A percentile compares a stretch with the other conserved stretches of the same genome.
phyloP scores from a whole-genome alignment of 2,797 vertebrate genomes.

The Leptodactylus fallax region DNA sequence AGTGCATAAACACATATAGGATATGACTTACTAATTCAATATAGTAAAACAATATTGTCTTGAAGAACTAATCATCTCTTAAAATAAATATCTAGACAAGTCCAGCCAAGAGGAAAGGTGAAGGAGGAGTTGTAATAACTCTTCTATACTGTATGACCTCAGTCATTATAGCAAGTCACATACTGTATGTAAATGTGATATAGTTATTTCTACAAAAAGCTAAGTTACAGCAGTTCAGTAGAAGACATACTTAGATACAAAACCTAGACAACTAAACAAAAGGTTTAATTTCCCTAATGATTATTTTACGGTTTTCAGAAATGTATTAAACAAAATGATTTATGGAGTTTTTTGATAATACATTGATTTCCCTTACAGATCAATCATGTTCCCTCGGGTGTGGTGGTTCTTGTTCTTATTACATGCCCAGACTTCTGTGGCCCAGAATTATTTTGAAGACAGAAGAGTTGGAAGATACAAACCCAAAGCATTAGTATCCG shows the following conservation, averaged over 20 bases:
- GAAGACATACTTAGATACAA: too few species aligned
- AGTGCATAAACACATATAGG: too few species aligned
- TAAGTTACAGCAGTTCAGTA: not conserved
- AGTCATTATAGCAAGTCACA: not conserved
- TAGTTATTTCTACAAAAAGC: not conserved
- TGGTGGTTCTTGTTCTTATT: conserved; percentile 78
- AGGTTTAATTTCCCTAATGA: not conserved
- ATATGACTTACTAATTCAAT: too few species aligned
- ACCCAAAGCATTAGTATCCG: conserved; percentile 72
- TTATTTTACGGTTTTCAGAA: not conserved
- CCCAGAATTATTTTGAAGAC: conserved; percentile 79
- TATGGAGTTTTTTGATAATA: not conserved
- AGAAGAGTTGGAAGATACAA: conserved; percentile 73
- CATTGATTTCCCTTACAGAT: conserved; percentile 66
- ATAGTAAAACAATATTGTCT: too few species aligned
- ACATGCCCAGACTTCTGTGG: conserved; percentile 73
- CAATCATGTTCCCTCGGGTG: conserved; percentile 74
- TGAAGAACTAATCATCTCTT: too few species aligned
- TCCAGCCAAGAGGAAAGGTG: too few species aligned
- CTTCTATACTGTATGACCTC: not conserved
- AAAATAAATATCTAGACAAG: too few species aligned
- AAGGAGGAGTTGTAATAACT: not conserved
- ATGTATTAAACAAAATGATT: not conserved
- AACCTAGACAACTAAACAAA: too few species aligned
- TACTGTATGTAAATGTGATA: not conserved